Conservation (phyloP, 1,140 invertebrate species). For the Babylonia areolata region DNA sequence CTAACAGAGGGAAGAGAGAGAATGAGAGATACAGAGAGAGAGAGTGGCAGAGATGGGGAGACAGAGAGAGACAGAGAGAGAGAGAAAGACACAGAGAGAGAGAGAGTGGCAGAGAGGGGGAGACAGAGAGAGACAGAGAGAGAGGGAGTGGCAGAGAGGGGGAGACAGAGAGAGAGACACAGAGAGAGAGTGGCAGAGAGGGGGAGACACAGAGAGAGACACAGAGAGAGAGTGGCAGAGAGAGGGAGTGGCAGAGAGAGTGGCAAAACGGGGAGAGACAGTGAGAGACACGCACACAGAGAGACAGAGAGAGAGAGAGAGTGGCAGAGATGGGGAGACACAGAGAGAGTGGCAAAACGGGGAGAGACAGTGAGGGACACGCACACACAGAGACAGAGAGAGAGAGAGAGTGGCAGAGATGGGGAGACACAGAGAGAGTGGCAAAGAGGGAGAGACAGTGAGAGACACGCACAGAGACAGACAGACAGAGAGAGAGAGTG, state of each 20-base stretch:
- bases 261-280: too few species aligned
- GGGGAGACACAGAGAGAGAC: background rate
- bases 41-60: background rate
- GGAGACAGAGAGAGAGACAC: background rate
- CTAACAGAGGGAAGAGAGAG: background rate
- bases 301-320: too few species aligned
- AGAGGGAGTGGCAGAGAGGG: background rate
- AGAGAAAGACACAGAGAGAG: background rate
- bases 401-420: background rate
- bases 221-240: background rate
- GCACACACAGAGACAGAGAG: too few species aligned
- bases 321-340: too few species aligned
- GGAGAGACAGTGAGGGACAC: too few species aligned
- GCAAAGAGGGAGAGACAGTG: too few species aligned
- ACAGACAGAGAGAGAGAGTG: background rate
- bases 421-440: background rate
- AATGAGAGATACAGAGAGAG: background rate
- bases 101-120: background rate
- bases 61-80: background rate
- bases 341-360: too few species aligned
- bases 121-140: background rate
- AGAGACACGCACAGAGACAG: background rate
- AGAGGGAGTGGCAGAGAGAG: too few species aligned
- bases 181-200: background rate
- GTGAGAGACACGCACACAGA: too few species aligned